phyloP scores from a whole-genome alignment of 1,140 invertebrate species.

The Dendrolimus kikuchii region DNA sequence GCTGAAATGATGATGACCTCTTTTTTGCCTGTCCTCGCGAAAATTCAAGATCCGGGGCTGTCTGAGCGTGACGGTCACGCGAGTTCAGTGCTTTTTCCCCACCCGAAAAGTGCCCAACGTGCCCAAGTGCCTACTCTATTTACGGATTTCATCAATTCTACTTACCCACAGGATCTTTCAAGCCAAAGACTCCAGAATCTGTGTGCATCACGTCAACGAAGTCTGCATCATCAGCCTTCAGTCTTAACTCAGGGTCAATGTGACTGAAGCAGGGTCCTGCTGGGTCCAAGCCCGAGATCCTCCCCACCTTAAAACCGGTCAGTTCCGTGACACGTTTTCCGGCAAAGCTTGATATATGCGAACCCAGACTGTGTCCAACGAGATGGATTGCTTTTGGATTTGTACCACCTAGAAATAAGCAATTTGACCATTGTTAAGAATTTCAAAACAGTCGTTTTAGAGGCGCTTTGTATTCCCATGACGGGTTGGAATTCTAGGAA shows the following conservation, averaged over 20 bases:
- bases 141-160: no score
- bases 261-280: constrained; percentile 79
- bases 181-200: constrained; percentile 73
- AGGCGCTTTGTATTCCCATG: no score
- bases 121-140: no score
- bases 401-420: constrained; percentile 32
- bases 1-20: no score
- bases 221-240: constrained; percentile 77
- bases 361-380: constrained; percentile 89
- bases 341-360: constrained; percentile 84
- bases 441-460: neutral
- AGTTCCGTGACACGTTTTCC: constrained; percentile 67
- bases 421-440: no score
- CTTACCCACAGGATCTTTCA: constrained; percentile 48
- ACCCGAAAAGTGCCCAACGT: no score
- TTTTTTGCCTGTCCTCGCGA: no score
- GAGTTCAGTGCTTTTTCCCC: no score
- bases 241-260: constrained; percentile 66
- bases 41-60: no score
- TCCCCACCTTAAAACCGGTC: constrained; percentile 68
- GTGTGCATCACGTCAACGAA: constrained; percentile 85
- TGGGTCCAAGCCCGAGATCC: constrained; percentile 81
- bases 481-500: no score
- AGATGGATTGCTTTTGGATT: constrained; percentile 76
- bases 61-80: no score